phyloP scores from a whole-genome alignment of 2,797 vertebrate genomes.

The Orientallactaga sibirica region DNA sequence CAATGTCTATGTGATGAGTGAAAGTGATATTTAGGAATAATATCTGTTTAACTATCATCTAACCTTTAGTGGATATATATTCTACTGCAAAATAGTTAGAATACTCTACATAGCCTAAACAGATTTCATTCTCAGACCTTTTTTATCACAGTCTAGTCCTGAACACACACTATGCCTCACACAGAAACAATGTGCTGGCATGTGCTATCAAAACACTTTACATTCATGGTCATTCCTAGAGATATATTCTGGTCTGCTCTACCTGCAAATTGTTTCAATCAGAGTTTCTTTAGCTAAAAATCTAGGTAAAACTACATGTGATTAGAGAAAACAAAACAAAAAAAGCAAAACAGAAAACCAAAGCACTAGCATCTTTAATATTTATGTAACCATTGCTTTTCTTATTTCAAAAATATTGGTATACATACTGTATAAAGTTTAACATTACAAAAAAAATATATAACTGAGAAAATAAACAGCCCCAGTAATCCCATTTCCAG shows the following conservation, averaged over 20 bases:
- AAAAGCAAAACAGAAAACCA: neutral
- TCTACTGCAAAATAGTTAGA: neutral
- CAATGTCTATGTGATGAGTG: slow-evolving; percentile 6
- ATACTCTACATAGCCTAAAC: neutral
- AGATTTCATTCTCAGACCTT: slow-evolving; percentile 17
- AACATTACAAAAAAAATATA: slow-evolving; percentile 28
- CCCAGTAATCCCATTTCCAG: neutral
- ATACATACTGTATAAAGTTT: neutral
- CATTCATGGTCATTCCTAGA: neutral
- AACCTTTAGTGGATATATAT: neutral
- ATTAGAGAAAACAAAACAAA: neutral
- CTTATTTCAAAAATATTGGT: slow-evolving; percentile 16
- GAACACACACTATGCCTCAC: too few species aligned
- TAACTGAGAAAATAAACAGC: slow-evolving; percentile 21
- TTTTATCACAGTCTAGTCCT: neutral
- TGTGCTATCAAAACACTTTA: neutral
- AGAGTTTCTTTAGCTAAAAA: neutral
- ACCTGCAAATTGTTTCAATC: slow-evolving; percentile 11
- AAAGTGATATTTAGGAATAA: slow-evolving; percentile 27
- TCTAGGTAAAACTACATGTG: neutral
- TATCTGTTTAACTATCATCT: slow-evolving; percentile 2
- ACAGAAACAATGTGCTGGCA: neutral
- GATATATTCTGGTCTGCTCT: neutral
- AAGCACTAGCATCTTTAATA: neutral
- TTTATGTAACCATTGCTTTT: slow-evolving; percentile 26